Percentiles rank a stretch among this genome's conserved stretches.
phyloP scores from a whole-genome alignment of 1,140 invertebrate species.

The Diplogasteroides magnus region DNA sequence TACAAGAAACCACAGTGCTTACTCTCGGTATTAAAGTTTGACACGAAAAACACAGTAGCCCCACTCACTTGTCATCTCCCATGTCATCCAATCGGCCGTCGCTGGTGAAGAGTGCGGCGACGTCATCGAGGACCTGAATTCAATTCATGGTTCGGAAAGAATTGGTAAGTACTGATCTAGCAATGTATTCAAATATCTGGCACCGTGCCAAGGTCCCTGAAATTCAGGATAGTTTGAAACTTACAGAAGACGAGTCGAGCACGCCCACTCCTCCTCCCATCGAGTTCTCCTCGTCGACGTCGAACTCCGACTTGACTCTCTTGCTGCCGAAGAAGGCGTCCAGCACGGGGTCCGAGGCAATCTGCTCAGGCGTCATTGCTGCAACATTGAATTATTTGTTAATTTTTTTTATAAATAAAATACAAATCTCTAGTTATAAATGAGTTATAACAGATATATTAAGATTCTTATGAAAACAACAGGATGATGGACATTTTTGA shows the following conservation, averaged over 20 bases:
- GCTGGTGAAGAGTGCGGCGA: background rate
- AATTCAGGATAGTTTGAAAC: background rate
- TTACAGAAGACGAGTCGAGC: background rate
- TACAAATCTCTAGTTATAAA: too few species aligned
- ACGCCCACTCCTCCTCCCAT: background rate
- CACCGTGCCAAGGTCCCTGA: background rate
- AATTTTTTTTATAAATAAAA: too few species aligned
- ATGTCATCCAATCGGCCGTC: background rate
- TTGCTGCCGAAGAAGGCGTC: constrained; percentile 1
- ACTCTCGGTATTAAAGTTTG: too few species aligned
- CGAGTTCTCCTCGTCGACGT: background rate
- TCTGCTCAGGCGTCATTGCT: background rate
- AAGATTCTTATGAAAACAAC: too few species aligned
- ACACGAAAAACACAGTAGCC: too few species aligned
- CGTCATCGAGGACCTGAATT: background rate
- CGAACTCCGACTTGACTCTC: background rate
- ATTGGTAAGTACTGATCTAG: too few species aligned
- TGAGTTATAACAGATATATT: too few species aligned
- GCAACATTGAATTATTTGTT: too few species aligned
- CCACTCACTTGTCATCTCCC: too few species aligned
- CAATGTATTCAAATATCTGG: background rate
- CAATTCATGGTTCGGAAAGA: too few species aligned
- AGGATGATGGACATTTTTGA: too few species aligned
- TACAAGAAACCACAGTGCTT: too few species aligned
- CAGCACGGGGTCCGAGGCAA: background rate